Evolutionary conservation across 2,113 vertebrate genomes (phyloP).

Genomic region (Rhinogobius similis): DNA sequence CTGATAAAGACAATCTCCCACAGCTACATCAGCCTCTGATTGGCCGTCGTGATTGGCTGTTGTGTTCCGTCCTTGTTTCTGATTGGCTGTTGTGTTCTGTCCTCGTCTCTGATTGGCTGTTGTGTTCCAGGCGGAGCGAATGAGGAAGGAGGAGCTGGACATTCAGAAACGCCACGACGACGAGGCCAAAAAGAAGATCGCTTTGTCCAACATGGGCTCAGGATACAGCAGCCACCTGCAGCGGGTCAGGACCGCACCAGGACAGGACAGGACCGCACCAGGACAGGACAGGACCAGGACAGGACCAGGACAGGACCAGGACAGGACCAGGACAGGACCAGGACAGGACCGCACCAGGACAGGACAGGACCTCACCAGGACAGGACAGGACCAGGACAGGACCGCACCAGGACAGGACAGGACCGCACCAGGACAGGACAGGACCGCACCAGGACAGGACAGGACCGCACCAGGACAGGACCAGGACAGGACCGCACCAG

Average conservation of each 20-base stretch:
- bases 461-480: neutral
- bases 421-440: neutral
- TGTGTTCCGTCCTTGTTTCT: neutral
- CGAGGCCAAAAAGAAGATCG: neutral
- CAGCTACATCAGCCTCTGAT: too few relatives aligned
- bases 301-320: neutral
- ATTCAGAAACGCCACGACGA: neutral
- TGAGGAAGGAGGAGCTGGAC: neutral
- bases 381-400: too few relatives aligned
- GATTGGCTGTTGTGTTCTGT: neutral
- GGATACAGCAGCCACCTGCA: neutral
- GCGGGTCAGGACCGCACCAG: neutral
- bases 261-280: neutral
- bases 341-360: neutral
- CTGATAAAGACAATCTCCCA: too few relatives aligned
- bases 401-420: neutral
- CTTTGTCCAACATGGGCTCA: neutral
- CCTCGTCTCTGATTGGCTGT: neutral
- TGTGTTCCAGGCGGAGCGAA: neutral
- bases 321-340: too few relatives aligned
- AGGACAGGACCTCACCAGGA: neutral
- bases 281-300: neutral
- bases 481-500: neutral
- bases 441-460: neutral
- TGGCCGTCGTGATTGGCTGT: too few relatives aligned